These are phyloP conservation scores for Sarcophaga bullata DNA, from an alignment of 1,140 invertebrate species.

Conservation along the genomic window DNA sequence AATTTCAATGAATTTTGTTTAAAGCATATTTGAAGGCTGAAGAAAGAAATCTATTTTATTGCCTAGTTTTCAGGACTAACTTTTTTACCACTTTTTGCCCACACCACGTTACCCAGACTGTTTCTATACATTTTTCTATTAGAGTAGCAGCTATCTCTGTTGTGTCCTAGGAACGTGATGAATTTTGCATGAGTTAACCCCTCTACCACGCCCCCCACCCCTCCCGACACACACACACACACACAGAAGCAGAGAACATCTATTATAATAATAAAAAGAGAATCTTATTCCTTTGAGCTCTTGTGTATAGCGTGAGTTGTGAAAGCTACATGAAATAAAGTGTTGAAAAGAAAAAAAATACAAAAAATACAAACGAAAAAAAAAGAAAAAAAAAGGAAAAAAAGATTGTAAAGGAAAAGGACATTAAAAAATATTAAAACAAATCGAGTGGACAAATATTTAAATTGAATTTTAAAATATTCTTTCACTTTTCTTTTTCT, in stretches of 20 bases:
- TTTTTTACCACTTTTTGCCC: background rate
- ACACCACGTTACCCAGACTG: no score
- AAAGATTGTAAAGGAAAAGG: background rate
- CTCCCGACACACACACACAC: no score
- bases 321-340: no score
- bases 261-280: background rate
- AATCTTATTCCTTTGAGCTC: conserved; percentile 12
- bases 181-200: conserved; percentile 39
- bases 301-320: no score
- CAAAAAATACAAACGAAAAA: no score
- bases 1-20: no score
- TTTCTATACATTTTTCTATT: no score
- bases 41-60: no score
- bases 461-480: conserved; percentile 42
- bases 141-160: background rate
- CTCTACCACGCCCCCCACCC: no score
- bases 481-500: conserved; percentile 9
- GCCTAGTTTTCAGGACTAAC: background rate
- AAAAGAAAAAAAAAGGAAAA: background rate
- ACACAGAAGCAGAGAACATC: background rate
- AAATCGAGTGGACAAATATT: conserved; percentile 44
- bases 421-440: conserved; percentile 39
- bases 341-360: background rate
- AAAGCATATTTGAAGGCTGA: no score
- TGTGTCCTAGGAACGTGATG: conserved; percentile 27